Conservation (phyloP, 2,797 vertebrate species). For the Acropternis orthonyx region DNA sequence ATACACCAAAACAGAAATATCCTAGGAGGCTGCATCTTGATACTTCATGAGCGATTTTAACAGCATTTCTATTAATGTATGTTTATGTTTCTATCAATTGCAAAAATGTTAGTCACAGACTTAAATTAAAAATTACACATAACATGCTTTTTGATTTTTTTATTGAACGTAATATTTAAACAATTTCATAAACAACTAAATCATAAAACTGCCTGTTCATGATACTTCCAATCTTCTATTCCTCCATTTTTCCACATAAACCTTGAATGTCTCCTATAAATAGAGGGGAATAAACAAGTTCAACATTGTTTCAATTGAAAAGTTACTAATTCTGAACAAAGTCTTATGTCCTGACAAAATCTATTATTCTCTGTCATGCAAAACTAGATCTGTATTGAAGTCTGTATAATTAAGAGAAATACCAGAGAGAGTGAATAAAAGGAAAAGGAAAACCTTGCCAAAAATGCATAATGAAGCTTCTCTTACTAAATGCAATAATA, state of each 20-base stretch:
- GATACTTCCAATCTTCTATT: constrained; percentile 27
- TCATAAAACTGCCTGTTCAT: constrained; percentile 3
- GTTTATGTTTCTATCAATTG: background rate
- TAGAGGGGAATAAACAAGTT: constrained; percentile 28
- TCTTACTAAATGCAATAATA: constrained; percentile 57
- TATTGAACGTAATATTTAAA: constrained; percentile 49
- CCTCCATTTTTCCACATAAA: constrained; percentile 83
- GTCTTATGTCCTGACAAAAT: background rate
- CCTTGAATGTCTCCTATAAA: constrained; percentile 84
- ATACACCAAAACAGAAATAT: background rate
- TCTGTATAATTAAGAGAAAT: constrained; percentile 60
- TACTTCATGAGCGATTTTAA: background rate
- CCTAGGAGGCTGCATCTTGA: background rate
- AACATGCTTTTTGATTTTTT: constrained; percentile 1
- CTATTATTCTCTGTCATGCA: constrained; percentile 45
- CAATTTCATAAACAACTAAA: constrained; percentile 46
- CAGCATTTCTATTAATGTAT: background rate
- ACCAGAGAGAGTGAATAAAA: constrained; percentile 46
- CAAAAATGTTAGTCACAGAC: background rate
- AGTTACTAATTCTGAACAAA: constrained; percentile 26
- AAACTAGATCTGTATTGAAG: constrained; percentile 39
- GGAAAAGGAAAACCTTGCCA: constrained; percentile 46
- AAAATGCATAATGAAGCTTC: constrained; percentile 55
- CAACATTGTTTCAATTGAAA: background rate
- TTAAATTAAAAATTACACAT: constrained; percentile 34